Evolutionary conservation across 2,797 vertebrate genomes (phyloP).

Genomic region (Phyllotis vaccarum): DNA sequence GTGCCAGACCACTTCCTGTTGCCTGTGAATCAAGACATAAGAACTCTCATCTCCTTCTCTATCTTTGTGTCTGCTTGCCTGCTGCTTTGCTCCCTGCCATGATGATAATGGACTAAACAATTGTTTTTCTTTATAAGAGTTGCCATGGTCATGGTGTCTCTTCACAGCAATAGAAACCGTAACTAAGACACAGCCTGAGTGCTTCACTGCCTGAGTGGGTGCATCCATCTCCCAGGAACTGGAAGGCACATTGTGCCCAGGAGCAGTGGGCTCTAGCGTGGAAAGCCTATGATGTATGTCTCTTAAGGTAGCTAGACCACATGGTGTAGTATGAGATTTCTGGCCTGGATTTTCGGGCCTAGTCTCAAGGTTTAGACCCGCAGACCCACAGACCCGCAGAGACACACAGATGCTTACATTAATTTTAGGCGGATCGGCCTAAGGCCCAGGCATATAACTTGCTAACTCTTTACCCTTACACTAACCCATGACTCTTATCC

Average conservation of each 20-base stretch:
- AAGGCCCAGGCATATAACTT: too few relatives aligned
- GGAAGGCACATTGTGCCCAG: not conserved
- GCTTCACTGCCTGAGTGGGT: not conserved
- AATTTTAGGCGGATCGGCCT: too few relatives aligned
- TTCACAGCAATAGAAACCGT: not conserved
- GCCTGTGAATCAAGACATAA: not conserved
- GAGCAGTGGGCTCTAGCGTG: not conserved
- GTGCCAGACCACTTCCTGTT: not conserved
- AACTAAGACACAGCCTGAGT: not conserved
- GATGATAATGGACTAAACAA: not conserved
- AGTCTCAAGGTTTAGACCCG: too few relatives aligned
- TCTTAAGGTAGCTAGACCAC: not conserved
- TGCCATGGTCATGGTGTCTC: not conserved
- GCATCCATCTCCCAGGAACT: not conserved
- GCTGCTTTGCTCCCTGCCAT: not conserved
- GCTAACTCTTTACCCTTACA: too few relatives aligned
- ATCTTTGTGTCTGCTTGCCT: not conserved
- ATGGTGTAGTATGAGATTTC: too few relatives aligned
- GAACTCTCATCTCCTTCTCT: not conserved
- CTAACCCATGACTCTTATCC: too few relatives aligned
- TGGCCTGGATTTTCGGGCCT: too few relatives aligned
- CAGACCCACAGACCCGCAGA: too few relatives aligned
- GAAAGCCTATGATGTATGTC: not conserved
- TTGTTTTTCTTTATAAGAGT: not conserved
- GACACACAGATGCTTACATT: too few relatives aligned